phyloP scores from a whole-genome alignment of 2,113 vertebrate genomes.

The Atractosteus spatula region DNA sequence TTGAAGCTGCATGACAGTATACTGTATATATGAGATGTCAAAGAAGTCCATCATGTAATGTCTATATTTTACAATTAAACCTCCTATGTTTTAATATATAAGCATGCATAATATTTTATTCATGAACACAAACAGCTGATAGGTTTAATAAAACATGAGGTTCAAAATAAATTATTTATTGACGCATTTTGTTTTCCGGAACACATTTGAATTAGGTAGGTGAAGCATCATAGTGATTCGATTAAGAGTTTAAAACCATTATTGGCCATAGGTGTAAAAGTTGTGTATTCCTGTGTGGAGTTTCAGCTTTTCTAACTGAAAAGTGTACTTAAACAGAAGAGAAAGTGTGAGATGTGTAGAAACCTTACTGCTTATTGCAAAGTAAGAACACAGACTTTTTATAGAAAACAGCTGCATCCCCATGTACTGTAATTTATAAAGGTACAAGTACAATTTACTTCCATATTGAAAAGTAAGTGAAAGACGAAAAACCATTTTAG shows the following conservation, averaged over 20 bases:
- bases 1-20: not conserved
- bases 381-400: too few relatives aligned
- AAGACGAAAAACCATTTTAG: too few relatives aligned
- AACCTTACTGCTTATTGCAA: too few relatives aligned
- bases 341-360: too few relatives aligned
- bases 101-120: conserved; percentile 54
- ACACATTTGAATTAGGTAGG: conserved; percentile 32
- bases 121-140: conserved; percentile 49
- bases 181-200: conserved; percentile 44
- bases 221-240: conserved; percentile 11
- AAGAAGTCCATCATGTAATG: not conserved
- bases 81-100: conserved; percentile 10
- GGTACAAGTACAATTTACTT: too few relatives aligned
- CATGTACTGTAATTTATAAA: too few relatives aligned
- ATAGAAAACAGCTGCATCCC: too few relatives aligned
- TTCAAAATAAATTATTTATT: conserved; percentile 54
- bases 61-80: conserved; percentile 10
- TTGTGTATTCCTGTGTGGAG: too few relatives aligned
- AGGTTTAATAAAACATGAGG: conserved; percentile 47
- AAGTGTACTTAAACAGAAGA: too few relatives aligned
- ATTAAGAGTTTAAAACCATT: not conserved
- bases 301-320: too few relatives aligned
- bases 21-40: not conserved
- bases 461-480: too few relatives aligned
- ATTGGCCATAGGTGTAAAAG: too few relatives aligned